Evolutionary conservation across 2,113 vertebrate genomes (phyloP), one percentile per base, ranked within the genome.

Genomic region (Pseudorasbora parva): DNA sequence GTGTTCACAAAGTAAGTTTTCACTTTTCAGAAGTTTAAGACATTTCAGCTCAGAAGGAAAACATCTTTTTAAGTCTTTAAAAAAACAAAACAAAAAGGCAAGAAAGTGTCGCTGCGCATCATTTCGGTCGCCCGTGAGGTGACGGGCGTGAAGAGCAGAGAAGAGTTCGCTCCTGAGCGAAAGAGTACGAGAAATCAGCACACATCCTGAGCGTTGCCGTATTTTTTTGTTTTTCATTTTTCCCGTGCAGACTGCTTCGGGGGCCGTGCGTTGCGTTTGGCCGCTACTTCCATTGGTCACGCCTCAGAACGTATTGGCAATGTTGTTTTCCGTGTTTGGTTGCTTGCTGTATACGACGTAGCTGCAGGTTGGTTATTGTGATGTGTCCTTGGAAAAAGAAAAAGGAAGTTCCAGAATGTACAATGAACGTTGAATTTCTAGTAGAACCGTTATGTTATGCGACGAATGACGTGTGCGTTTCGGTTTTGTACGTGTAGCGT

Each of bases 91-190:
- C 84, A 91, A 93, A 91, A 93, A 92, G 90, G 90, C 91, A 93
- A 93, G 90, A 94, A 94, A 94, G 93, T 94, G 94, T 93, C 93
- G 92, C 93, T 93, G 94, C 91, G 92, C 92, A 92, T 92, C 91
- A 90, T 92, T 93, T 90, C 80, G 87, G 84, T 88, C 81, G 90
- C 92, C 93, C 83, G 89, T 78, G 90, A 91, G 90, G 91, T 86
- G 82, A 89, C 91, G 88, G 91, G 91, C 87, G 84, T 89, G 89
- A 92, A 90, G 90, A 89, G 88, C 89, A 91, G 90, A 86, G 91
- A 92, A 88, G 86, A 86, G 81, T 91, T 88, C 88, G 85, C 91
- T 90, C 87, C 73, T 88, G 86, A 84, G 85, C 89, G 90, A 90
- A 49, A 91, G 89, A 91, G 91, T 87, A 88, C 84, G 89, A 89